Evolutionary conservation across 23 tunicate genomes (phyloP), one percentile per base, ranked within the genome.

Genomic region (Phallusia fumigata): DNA sequence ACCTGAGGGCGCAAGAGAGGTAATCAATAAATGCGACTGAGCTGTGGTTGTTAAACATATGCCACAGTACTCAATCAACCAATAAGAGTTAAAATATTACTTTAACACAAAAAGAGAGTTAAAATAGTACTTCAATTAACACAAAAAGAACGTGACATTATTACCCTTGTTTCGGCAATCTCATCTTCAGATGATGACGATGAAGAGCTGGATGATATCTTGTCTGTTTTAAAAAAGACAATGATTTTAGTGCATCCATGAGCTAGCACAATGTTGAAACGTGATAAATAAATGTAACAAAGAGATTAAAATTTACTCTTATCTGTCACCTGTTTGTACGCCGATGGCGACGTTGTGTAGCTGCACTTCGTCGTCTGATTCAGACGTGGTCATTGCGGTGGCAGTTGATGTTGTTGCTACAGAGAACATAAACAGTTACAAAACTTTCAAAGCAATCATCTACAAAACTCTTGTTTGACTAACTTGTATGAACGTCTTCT

Each of bases 111-210:
- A n/a, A 22, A 58, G 69, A 58, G 13, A 58, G 28, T 22, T 51
- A 58, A 22, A 58, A 21, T 16, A 22, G 1, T 1, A 58, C 3
- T 21, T 58, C 13, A 8, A 1, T 58, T 22, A 6, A 58, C 3
- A 58, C 11, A 58, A 58, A 24, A 11, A 11, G 11, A 6, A 58
- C 10, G 47, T 3, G 5, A 40, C 5, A 40, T 40, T 40, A 40
- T 40, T 40, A 40, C 69, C 69, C 28, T 58, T 24, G 69, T 58
- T 58, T 58, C 69, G 26, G 26, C 11, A 58, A 58, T 58, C 69
- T 58, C 69, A 58, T 58, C 69, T 58, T 58, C 69, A 58, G 69
- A 58, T 6, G 69, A 58, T 21, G 69, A 58, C 26, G 69, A 58
- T 22, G 69, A 58, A 58, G 28, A 21, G 28, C 28, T 21, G 2